Conservation (phyloP, 2,113 vertebrate genomes). For the Neogale vison region DNA sequence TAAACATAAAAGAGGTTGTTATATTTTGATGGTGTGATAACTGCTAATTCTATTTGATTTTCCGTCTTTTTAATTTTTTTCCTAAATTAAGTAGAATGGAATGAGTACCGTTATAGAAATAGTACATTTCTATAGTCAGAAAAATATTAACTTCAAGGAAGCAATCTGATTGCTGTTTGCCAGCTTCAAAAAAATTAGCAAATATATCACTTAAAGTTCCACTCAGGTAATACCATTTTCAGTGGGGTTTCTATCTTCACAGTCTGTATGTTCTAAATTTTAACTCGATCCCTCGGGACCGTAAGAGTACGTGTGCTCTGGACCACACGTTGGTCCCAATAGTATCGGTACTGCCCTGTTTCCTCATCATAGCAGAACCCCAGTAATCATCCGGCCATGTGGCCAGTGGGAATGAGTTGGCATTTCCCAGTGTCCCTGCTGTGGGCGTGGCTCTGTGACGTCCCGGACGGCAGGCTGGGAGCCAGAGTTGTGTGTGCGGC, state of each 20-base stretch:
- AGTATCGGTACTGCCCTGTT: accelerated
- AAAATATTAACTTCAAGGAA: not conserved
- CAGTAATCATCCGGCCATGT: accelerated
- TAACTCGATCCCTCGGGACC: not conserved
- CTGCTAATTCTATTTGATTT: not conserved
- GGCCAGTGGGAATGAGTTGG: not conserved
- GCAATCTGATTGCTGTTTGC: not conserved
- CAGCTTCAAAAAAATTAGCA: not conserved
- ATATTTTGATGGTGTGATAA: not conserved
- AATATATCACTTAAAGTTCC: not conserved
- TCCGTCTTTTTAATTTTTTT: not conserved
- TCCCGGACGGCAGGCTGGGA: not conserved
- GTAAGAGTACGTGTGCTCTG: accelerated
- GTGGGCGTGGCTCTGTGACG: accelerated
- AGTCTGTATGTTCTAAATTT: not conserved
- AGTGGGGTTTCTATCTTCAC: not conserved
- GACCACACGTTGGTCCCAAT: accelerated
- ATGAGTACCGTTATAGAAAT: no score
- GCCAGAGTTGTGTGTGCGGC: not conserved
- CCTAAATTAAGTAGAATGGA: not conserved
- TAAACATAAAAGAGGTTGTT: no score
- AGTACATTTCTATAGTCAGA: not conserved
- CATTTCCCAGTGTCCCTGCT: not conserved
- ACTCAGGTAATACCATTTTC: no score
- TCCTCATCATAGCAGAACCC: not conserved